Percentiles rank a stretch among this genome's conserved stretches.
Evolutionary conservation across 2,888 invertebrate species (phyloP).

Genomic region (Pandemis cinnamomeana): DNA sequence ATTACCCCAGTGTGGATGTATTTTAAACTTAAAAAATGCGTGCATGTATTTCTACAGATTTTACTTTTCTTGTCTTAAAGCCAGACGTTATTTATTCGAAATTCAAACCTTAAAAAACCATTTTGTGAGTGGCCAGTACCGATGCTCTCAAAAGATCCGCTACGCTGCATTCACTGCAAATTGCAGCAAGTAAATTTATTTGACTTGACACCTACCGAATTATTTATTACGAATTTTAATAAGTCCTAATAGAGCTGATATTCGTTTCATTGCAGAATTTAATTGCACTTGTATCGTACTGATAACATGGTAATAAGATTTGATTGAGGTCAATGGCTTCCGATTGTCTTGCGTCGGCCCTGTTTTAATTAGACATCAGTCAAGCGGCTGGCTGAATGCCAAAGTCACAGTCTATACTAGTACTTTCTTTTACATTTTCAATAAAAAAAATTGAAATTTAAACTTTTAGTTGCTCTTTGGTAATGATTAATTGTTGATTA

Average conservation of each 20-base stretch:
- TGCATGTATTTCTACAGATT: not conserved
- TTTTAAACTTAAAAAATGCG: not conserved
- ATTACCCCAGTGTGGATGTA: too few relatives aligned
- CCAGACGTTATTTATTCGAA: not conserved
- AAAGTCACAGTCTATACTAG: conserved; percentile 12
- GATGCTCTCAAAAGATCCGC: conserved; percentile 11
- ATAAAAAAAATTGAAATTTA: not conserved
- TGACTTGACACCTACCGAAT: conserved; percentile 9
- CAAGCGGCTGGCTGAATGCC: conserved; percentile 32
- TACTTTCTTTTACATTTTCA: conserved; percentile 14
- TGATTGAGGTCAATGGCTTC: conserved; percentile 39
- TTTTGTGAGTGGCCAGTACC: not conserved
- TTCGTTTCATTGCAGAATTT: not conserved
- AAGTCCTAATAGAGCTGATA: not conserved
- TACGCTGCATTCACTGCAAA: not conserved
- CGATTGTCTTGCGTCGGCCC: conserved; percentile 22
- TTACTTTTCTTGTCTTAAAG: not conserved
- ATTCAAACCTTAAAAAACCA: conserved; percentile 6
- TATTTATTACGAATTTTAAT: conserved; percentile 1
- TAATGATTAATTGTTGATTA: not conserved
- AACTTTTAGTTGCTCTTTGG: not conserved
- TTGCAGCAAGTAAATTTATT: conserved; percentile 13
- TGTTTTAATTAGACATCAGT: conserved; percentile 33
- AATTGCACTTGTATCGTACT: conserved; percentile 16
- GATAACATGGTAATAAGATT: conserved; percentile 27